Conservation (phyloP, 2,113 vertebrate genomes). For the Rhizomys pruinosus region DNA sequence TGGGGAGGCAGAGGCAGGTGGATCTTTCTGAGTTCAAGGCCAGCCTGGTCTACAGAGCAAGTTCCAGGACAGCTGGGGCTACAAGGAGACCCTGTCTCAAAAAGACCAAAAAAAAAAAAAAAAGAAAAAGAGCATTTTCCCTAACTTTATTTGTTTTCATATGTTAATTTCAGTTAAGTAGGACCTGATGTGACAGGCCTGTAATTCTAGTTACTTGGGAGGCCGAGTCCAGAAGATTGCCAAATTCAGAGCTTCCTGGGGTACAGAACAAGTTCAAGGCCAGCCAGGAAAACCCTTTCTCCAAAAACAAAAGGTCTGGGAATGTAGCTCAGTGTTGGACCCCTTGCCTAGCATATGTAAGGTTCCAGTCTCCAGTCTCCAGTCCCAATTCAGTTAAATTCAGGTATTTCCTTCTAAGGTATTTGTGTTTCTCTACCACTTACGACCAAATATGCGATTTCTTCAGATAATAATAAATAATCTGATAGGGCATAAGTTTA, state of each 20-base stretch:
- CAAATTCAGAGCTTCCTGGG: not conserved
- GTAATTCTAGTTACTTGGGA: not conserved
- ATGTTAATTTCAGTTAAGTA: constrained; percentile 39
- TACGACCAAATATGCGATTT: not conserved
- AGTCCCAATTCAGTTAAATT: not conserved
- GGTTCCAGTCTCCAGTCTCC: not conserved
- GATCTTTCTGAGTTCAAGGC: no score
- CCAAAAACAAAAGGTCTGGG: not conserved
- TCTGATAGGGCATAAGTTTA: no score
- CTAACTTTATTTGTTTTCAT: constrained; percentile 38
- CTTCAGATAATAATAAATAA: constrained; percentile 19
- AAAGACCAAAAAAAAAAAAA: no score
- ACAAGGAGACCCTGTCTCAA: no score
- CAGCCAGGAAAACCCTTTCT: not conserved
- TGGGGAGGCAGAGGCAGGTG: no score
- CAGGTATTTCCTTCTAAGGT: not conserved
- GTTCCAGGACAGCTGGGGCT: no score
- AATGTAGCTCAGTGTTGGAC: not conserved
- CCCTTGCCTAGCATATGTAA: not conserved
- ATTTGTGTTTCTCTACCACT: constrained; percentile 1
- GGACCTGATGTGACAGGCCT: not conserved
- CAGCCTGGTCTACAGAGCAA: no score
- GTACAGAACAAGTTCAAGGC: no score
- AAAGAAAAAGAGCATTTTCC: constrained; percentile 1
- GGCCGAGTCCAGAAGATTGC: not conserved